These are phyloP conservation scores for Brachyistius frenatus DNA, from an alignment of 2,113 vertebrate genomes.

Conservation along the genomic window DNA sequence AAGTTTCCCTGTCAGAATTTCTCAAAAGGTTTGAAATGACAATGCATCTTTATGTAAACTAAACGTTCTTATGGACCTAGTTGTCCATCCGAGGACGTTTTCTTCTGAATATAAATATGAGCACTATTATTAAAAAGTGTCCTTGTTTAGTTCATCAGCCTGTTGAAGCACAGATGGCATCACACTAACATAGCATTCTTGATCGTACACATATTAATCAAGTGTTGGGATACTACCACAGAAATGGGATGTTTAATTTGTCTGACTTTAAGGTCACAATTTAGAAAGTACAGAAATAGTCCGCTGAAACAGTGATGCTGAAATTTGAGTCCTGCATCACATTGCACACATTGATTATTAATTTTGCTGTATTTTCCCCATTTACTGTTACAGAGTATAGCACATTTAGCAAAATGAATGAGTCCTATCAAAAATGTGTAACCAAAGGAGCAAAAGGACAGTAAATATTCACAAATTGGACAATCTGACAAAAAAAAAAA, in stretches of 20 bases:
- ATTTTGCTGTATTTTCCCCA: neutral
- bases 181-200: neutral
- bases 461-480: neutral
- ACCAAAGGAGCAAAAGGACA: neutral
- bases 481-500: neutral
- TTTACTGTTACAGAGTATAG: neutral
- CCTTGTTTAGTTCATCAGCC: neutral
- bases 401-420: neutral
- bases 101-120: no score
- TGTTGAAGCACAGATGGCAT: neutral
- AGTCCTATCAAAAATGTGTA: neutral
- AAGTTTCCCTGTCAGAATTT: no score
- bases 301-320: neutral
- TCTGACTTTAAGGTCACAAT: slow-evolving; percentile 3
- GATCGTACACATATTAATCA: neutral
- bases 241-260: neutral
- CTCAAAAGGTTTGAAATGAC: no score
- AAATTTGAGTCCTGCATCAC: neutral
- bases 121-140: neutral
- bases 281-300: neutral
- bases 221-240: neutral
- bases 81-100: no score
- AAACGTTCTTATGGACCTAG: no score
- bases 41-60: no score
- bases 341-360: slow-evolving; percentile 28